Evolutionary conservation across 2,113 vertebrate genomes (phyloP).

Genomic region (Hippopotamus amphibius): DNA sequence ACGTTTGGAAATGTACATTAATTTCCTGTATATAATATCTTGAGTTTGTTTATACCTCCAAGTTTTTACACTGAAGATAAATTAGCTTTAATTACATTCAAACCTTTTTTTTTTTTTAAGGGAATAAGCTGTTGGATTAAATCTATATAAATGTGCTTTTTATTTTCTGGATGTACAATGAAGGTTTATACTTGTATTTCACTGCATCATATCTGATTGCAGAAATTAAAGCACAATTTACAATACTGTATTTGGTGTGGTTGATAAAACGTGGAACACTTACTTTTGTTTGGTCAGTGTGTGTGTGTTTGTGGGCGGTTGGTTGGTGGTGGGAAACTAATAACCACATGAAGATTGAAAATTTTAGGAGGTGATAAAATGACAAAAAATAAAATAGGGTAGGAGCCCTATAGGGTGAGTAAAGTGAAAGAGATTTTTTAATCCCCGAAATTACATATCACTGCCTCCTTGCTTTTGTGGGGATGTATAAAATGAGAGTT

Average conservation of each 20-base stretch:
- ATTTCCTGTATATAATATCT: conserved; percentile 77
- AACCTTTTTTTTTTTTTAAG: conserved; percentile 52
- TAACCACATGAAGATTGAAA: neutral
- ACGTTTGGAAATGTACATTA: conserved; percentile 79
- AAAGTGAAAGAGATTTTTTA: neutral
- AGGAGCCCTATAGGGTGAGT: neutral
- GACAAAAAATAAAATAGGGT: neutral
- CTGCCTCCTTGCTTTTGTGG: neutral
- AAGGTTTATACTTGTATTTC: conserved; percentile 73
- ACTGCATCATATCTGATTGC: conserved; percentile 68
- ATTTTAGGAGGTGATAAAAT: neutral
- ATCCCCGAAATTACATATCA: neutral
- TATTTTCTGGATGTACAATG: conserved; percentile 73
- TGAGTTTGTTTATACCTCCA: conserved; percentile 86
- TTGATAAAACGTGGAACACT: neutral
- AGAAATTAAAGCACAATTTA: conserved; percentile 81
- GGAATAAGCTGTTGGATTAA: conserved; percentile 75
- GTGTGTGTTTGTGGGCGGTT: neutral
- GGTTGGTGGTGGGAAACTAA: neutral
- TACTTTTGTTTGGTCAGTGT: neutral
- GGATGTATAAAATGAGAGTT: neutral
- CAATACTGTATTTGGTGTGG: neutral
- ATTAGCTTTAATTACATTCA: conserved; percentile 81
- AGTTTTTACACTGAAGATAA: conserved; percentile 89
- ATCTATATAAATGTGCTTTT: conserved; percentile 81